Evolutionary conservation across 1,140 invertebrate genomes (phyloP), one percentile per base, ranked within the genome.

Genomic region (Hypsibius dujardini): DNA sequence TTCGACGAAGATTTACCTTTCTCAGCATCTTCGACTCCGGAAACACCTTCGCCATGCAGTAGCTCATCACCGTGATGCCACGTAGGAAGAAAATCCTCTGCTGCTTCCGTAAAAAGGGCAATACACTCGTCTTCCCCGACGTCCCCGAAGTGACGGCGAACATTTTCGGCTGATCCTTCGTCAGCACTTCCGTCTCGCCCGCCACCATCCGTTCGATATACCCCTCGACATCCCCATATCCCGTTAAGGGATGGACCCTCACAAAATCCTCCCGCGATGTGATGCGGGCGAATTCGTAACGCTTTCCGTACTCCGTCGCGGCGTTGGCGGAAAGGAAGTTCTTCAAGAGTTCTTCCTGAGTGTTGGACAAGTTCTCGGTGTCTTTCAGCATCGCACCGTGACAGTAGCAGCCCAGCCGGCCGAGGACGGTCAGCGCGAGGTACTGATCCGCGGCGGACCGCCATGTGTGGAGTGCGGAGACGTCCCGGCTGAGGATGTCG

Each of bases 61-160:
- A 67, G 72, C 74, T 78, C 1, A 76, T 60, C 2, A 78, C 72
- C 15, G 76, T 71, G 3, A 79, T 75, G 42, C 78, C 78, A 45
- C 78, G 74, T 0, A 76, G 70, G 69, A 79, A 78, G 72, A 79
- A 79, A 1, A 74, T 14, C n/a, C 70, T 50, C 47, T 74, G 74
- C 70, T 78, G 56, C 14, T 71, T 70, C 70, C 40, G 40, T 59
- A 56, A 56, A 71, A 40, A 74, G 72, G 78, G 78, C 42, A 79
- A 70, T 14, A 78, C 74, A 47, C 76, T 76, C 50, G 75, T 76
- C 40, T 75, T 76, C 1, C 79, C 79, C 1, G 79, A 79, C 1
- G 79, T 79, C 46, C 79, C 79, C 59, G 79, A 79, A 1, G 79
- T 79, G 1, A 79, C 77, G 69, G 77, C 77, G 74, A 79, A 77